These are phyloP conservation scores for Copsychus sechellarum DNA, from an alignment of 2,113 vertebrate species.

Conservation along the genomic window DNA sequence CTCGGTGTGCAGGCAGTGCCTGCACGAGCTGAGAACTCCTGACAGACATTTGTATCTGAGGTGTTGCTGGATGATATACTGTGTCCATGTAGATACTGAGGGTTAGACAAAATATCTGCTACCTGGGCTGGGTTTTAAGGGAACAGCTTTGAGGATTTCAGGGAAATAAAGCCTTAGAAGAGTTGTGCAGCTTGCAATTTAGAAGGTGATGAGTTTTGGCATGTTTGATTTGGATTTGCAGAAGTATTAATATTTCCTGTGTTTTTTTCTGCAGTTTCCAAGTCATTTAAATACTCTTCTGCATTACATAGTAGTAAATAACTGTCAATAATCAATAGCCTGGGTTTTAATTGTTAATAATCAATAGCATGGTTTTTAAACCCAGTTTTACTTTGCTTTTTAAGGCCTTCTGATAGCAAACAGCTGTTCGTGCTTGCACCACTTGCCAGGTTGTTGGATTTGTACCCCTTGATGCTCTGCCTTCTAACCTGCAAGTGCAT, in stretches of 20 bases:
- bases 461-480: neutral
- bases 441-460: neutral
- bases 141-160: neutral
- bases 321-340: neutral
- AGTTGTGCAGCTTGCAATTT: neutral
- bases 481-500: neutral
- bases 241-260: neutral
- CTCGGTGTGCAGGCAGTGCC: neutral
- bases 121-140: neutral
- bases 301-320: neutral
- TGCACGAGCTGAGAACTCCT: neutral
- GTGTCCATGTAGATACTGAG: too few relatives aligned
- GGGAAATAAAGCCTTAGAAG: neutral
- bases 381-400: neutral
- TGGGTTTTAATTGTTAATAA: neutral
- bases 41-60: neutral
- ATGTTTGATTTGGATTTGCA: neutral
- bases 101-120: neutral
- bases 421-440: neutral
- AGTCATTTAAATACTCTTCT: neutral
- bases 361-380: neutral
- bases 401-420: neutral
- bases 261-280: neutral
- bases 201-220: neutral
- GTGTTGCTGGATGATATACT: neutral